These are phyloP conservation scores for Drosophila chauvacae DNA, from an alignment of 1,140 invertebrate genomes.

Conservation along the genomic window DNA sequence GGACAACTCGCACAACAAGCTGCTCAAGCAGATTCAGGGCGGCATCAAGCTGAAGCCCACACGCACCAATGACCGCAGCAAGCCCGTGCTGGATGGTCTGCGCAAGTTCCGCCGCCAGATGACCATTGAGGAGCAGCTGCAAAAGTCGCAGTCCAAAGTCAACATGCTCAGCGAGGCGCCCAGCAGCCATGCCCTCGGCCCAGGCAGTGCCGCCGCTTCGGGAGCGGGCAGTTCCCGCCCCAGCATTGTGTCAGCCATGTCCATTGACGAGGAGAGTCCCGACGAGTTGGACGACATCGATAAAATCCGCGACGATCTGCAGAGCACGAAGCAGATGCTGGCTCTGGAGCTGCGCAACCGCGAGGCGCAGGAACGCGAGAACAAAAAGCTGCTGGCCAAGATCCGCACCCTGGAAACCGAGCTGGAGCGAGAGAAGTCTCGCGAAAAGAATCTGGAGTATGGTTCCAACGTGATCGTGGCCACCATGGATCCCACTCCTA, in stretches of 20 bases:
- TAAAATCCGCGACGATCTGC: constrained; percentile 94
- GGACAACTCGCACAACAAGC: constrained; percentile 91
- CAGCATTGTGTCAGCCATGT: constrained; percentile 72
- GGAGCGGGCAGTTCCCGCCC: constrained; percentile 85
- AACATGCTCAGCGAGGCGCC: constrained; percentile 79
- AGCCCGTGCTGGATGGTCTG: constrained; percentile 92
- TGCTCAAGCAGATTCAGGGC: constrained; percentile 92
- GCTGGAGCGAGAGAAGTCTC: constrained; percentile 88
- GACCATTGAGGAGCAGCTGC: constrained; percentile 94
- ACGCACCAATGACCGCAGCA: constrained; percentile 94
- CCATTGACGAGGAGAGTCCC: constrained; percentile 86
- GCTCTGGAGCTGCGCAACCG: constrained; percentile 94
- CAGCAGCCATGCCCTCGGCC: constrained; percentile 84
- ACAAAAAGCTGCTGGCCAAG: constrained; percentile 91
- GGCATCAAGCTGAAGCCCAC: constrained; percentile 91
- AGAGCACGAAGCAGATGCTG: constrained; percentile 95
- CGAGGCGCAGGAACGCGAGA: constrained; percentile 93
- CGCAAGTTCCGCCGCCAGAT: constrained; percentile 94
- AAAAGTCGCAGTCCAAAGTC: constrained; percentile 90
- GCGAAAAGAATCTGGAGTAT: constrained; percentile 88
- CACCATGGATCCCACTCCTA: constrained; percentile 80
- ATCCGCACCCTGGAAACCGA: constrained; percentile 92
- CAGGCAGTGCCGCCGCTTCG: constrained; percentile 40
- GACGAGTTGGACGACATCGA: constrained; percentile 96
- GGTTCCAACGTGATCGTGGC: constrained; percentile 79